Evolutionary conservation across 2,888 invertebrate genomes (phyloP), one percentile per base, ranked within the genome.

Genomic region (Merodon equestris): DNA sequence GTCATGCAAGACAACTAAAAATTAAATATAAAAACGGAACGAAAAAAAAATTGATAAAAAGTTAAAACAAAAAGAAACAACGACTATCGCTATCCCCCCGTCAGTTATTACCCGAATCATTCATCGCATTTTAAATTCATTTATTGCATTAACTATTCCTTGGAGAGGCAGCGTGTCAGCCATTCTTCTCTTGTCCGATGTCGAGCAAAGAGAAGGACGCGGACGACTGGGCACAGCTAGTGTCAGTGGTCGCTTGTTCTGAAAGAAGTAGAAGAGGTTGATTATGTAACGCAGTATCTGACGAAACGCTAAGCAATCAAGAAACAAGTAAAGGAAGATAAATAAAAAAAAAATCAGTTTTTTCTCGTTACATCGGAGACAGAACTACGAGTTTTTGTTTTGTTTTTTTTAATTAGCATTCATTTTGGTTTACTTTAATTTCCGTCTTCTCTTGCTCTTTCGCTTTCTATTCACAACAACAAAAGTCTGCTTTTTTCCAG

Each of bases 21-120:
- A 1, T 54, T 74, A 79, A 45, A 34, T 42, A n/a, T n/a, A n/a
- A n/a, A n/a, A n/a, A n/a, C n/a, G n/a, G n/a, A n/a, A n/a, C n/a
- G n/a, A n/a, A n/a, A n/a, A n/a, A n/a, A n/a, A n/a, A n/a, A n/a
- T n/a, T 27, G 27, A 27, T 27, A 27, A 27, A 27, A 27, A 27
- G n/a, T n/a, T n/a, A 27, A 27, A 2, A 27, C 7, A 27, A 27
- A 27, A 27, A 27, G 27, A 27, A 27, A 27, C 2, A 27, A 27
- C 27, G n/a, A 27, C 27, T 27, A 27, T 4, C 3, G 7, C 27
- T 64, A 70, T 42, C 63, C 68, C 58, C 60, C 48, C 63, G n/a
- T n/a, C n/a, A 79, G 68, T 79, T 64, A 79, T 79, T 79, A 79
- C 79, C 79, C 56, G 58, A 51, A 64, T 57, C 64, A 42, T 54